Evolutionary conservation across 2,888 invertebrate species (phyloP).

Genomic region (Leptopilina myrica): DNA sequence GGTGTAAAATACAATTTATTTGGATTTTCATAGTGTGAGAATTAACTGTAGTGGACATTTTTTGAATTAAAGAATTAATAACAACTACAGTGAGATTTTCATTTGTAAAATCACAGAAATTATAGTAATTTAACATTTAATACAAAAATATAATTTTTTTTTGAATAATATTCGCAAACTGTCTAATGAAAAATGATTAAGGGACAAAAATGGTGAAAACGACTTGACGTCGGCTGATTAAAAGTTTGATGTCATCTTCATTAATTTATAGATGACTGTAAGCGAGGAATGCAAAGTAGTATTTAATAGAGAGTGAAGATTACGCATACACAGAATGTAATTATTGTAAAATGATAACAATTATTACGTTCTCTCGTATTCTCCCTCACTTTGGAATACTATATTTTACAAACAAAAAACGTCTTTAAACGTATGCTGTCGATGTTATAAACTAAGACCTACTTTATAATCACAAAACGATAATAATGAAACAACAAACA

Average conservation of each 20-base stretch:
- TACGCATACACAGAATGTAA: conserved; percentile 23
- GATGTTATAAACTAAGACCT: conserved; percentile 45
- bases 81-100: no score
- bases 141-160: no score
- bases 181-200: no score
- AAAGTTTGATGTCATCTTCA: conserved; percentile 25
- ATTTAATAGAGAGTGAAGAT: conserved; percentile 26
- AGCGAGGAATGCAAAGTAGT: conserved; percentile 19
- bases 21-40: no score
- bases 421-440: background rate
- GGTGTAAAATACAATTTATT: no score
- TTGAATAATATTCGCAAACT: no score
- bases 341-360: conserved; percentile 37
- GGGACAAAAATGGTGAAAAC: background rate
- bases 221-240: background rate
- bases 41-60: no score
- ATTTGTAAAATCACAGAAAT: no score
- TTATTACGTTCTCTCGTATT: conserved; percentile 13
- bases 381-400: background rate
- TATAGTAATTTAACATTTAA: no score
- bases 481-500: conserved; percentile 44
- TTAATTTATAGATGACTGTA: conserved; percentile 19
- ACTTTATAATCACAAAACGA: conserved; percentile 44
- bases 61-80: no score
- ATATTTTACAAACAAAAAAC: background rate